Evolutionary conservation across 2,797 vertebrate species (phyloP).

Genomic region (Cryptoblepharus egeriae): DNA sequence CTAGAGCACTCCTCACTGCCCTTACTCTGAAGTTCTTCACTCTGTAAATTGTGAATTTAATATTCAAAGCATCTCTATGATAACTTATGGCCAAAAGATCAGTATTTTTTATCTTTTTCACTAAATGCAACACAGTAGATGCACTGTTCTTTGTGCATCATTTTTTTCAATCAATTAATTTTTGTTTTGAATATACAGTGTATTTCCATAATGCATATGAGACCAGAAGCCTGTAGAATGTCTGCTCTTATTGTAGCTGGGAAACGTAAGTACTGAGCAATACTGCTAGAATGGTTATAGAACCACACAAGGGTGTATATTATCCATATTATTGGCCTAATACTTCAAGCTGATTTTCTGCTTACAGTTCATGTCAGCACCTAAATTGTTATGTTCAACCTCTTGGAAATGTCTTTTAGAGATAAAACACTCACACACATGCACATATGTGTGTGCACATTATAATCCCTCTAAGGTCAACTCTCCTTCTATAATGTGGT

Average conservation of each 20-base stretch:
- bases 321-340: slow-evolving; percentile 76
- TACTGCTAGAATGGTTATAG: slow-evolving; percentile 69
- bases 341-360: slow-evolving; percentile 76
- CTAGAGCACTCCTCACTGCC: no score
- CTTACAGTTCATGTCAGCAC: slow-evolving; percentile 75
- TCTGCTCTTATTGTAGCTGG: slow-evolving; percentile 63
- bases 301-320: slow-evolving; percentile 72
- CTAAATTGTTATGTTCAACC: slow-evolving; percentile 72
- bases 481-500: slow-evolving; percentile 61
- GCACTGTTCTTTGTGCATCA: neutral
- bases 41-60: neutral
- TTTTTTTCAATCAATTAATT: neutral
- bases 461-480: slow-evolving; percentile 68
- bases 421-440: slow-evolving; percentile 66
- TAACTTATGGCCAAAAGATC: neutral
- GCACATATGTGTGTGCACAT: slow-evolving; percentile 60
- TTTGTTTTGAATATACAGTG: slow-evolving; percentile 11
- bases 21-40: no score
- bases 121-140: slow-evolving; percentile 23
- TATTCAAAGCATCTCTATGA: neutral
- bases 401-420: slow-evolving; percentile 76
- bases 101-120: neutral
- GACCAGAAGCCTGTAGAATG: slow-evolving; percentile 50
- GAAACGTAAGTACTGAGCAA: slow-evolving; percentile 54
- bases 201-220: slow-evolving; percentile 8